These are phyloP conservation scores for Ellobius talpinus DNA, from an alignment of 2,113 vertebrate species.

Conservation along the genomic window DNA sequence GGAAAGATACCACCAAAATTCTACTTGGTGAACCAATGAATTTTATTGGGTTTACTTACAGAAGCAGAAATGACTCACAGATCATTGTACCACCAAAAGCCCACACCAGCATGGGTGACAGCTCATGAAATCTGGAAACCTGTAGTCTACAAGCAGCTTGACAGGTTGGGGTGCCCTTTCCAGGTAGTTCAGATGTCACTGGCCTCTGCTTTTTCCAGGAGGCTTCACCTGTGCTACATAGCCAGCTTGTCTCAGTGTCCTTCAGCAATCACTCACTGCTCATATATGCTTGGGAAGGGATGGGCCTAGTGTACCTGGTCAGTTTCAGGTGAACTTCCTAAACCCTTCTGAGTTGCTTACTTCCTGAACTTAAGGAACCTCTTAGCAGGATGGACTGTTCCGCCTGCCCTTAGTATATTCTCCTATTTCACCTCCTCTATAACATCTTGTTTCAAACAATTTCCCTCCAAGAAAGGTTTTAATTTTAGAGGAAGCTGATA, in stretches of 20 bases:
- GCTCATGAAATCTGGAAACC: neutral
- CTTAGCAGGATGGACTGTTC: neutral
- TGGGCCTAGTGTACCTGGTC: neutral
- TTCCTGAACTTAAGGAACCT: neutral
- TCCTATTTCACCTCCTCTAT: neutral
- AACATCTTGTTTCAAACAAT: neutral
- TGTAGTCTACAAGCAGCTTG: neutral
- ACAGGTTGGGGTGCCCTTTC: neutral
- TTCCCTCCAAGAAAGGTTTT: neutral
- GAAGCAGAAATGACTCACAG: neutral
- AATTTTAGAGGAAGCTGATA: neutral
- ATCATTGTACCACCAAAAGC: neutral
- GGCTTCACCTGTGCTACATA: neutral
- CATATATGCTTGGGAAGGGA: neutral
- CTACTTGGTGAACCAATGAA: neutral
- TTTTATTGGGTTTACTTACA: neutral
- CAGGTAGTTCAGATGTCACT: neutral
- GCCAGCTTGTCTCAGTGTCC: neutral
- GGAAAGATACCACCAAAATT: neutral
- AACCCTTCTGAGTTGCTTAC: neutral
- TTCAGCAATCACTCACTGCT: neutral
- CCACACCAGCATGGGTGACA: neutral
- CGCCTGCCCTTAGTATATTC: neutral
- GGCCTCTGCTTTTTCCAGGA: neutral
- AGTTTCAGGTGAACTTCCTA: neutral